These are phyloP conservation scores for Acanthaster planci DNA, from an alignment of 35 echinoderm and acorn worm genomes.

Conservation along the genomic window DNA sequence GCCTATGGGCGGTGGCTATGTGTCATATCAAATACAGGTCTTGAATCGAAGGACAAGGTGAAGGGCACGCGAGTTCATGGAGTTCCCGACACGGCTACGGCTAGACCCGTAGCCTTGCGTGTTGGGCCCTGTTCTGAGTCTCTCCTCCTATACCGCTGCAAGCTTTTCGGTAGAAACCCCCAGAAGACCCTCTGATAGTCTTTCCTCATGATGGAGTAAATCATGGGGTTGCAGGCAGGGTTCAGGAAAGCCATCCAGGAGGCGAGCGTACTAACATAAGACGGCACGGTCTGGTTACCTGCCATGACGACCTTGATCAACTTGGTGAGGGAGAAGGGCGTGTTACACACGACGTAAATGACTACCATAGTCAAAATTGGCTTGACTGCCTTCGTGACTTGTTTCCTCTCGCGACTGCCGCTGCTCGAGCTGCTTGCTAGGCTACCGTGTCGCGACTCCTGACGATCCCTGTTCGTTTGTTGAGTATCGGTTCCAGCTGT, in stretches of 20 bases:
- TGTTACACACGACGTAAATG: slow-evolving; percentile 74
- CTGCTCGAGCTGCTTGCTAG: neutral
- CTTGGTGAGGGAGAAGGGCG: slow-evolving; percentile 88
- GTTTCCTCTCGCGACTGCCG: neutral
- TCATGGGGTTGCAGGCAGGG: slow-evolving; percentile 87
- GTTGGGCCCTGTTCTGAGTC: no score
- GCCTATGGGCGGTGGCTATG: no score
- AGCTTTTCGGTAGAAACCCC: slow-evolving; percentile 30
- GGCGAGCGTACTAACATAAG: slow-evolving; percentile 63
- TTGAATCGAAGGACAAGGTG: no score
- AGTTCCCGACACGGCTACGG: no score
- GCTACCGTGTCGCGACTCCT: neutral
- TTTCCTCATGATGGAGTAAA: slow-evolving; percentile 78
- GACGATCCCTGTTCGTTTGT: neutral
- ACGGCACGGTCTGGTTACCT: slow-evolving; percentile 59
- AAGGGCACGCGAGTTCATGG: no score
- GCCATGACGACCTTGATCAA: slow-evolving; percentile 75
- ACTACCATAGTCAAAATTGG: slow-evolving; percentile 75
- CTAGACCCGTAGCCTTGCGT: no score
- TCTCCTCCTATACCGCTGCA: neutral
- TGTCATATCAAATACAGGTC: no score
- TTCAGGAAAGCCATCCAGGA: slow-evolving; percentile 77
- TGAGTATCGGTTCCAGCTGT: neutral
- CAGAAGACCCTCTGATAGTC: slow-evolving; percentile 63
- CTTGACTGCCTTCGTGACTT: slow-evolving; percentile 63